Evolutionary conservation across 2,113 vertebrate species (phyloP).

Genomic region (Sakesphorus luctuosus): DNA sequence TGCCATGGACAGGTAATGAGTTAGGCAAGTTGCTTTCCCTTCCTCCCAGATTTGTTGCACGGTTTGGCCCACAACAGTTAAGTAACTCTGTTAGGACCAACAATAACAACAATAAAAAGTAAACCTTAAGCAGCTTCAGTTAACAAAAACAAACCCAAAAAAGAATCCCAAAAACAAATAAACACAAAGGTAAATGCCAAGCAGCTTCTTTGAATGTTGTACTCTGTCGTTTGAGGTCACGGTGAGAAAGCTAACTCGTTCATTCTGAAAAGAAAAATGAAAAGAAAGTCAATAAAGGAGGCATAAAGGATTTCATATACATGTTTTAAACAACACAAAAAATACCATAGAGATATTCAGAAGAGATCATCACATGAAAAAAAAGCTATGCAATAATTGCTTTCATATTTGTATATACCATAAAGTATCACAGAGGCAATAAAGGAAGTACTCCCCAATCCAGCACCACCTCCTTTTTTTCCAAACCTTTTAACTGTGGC

Average conservation of each 20-base stretch:
- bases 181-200: constrained; percentile 9
- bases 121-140: constrained; percentile 75
- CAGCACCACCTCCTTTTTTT: background rate
- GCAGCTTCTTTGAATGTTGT: constrained; percentile 62
- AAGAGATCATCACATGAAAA: background rate
- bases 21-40: constrained; percentile 56
- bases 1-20: constrained; percentile 30
- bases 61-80: constrained; percentile 44
- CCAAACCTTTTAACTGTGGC: background rate
- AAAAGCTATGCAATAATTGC: background rate
- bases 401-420: background rate
- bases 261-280: constrained; percentile 77
- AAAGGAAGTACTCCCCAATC: background rate
- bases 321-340: background rate
- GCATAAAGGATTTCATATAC: background rate
- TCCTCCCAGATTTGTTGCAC: constrained; percentile 41
- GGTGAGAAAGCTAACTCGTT: constrained; percentile 58
- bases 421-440: background rate
- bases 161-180: background rate
- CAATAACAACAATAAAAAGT: constrained; percentile 46
- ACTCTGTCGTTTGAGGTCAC: constrained; percentile 50
- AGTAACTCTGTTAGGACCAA: constrained; percentile 34
- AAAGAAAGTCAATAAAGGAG: constrained; percentile 22
- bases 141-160: background rate
- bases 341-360: background rate